Conservation (phyloP, 2,797 vertebrate genomes). For the Microcaecilia unicolor region DNA sequence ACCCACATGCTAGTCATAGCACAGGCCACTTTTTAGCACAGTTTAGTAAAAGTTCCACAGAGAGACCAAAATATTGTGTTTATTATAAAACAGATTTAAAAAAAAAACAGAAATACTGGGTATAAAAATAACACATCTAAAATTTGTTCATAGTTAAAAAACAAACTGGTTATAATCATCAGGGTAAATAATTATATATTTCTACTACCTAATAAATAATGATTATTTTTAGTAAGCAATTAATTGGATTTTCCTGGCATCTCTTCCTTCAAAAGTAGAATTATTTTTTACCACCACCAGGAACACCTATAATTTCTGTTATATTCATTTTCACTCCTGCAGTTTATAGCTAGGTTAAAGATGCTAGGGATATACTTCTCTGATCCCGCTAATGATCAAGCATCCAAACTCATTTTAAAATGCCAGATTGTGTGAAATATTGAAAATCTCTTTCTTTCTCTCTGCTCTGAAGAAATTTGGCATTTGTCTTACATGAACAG, state of each 20-base stretch:
- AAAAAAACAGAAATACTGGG: too few relatives aligned
- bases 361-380: neutral
- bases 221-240: neutral
- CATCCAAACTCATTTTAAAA: neutral
- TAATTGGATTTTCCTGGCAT: constrained; percentile 1
- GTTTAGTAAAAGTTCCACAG: too few relatives aligned
- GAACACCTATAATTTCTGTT: neutral
- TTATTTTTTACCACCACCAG: neutral
- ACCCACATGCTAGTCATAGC: too few relatives aligned
- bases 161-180: too few relatives aligned
- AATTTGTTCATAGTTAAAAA: too few relatives aligned
- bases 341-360: neutral
- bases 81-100: too few relatives aligned
- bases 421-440: neutral
- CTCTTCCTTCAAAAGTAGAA: neutral
- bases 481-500: neutral
- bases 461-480: neutral
- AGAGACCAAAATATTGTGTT: too few relatives aligned
- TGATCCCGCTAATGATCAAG: neutral
- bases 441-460: neutral
- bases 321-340: constrained; percentile 2
- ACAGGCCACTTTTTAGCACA: too few relatives aligned
- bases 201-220: too few relatives aligned
- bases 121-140: too few relatives aligned
- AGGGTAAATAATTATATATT: too few relatives aligned